phyloP scores from a whole-genome alignment of 1,140 invertebrate genomes.

The Steinernema feltiae region DNA sequence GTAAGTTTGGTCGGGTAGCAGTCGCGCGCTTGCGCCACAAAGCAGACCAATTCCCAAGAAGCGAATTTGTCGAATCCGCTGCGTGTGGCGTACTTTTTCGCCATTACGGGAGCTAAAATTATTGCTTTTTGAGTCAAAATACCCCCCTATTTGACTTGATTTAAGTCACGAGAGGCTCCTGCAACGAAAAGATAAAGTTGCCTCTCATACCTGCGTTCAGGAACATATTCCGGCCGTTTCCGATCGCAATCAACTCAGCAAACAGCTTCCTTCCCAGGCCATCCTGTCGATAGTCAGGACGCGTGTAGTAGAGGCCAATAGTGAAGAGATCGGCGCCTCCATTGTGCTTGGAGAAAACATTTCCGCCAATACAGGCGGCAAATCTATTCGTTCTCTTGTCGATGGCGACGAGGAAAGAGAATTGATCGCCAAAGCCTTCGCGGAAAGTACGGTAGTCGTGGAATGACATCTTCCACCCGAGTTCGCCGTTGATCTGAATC shows the following conservation, averaged over 20 bases:
- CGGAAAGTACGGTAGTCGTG: background rate
- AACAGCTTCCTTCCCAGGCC: background rate
- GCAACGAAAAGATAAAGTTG: too few relatives aligned
- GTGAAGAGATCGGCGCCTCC: background rate
- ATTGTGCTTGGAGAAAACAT: background rate
- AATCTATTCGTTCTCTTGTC: background rate
- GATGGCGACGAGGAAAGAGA: background rate
- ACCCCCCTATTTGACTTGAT: too few relatives aligned
- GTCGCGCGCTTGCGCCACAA: background rate
- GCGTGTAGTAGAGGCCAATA: background rate
- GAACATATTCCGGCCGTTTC: background rate
- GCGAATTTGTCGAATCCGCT: background rate
- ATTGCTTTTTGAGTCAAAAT: too few relatives aligned
- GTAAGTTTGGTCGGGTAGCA: background rate
- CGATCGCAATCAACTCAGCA: background rate
- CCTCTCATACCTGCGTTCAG: background rate
- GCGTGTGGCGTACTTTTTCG: background rate
- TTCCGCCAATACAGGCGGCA: background rate
- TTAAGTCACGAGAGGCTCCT: too few relatives aligned
- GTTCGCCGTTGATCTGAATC: background rate
- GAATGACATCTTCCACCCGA: background rate
- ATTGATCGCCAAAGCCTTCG: background rate
- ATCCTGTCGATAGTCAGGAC: background rate
- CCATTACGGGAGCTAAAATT: background rate
- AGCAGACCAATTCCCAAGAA: background rate